phyloP scores from a whole-genome alignment of 2,888 invertebrate species.

The Cataglyphis altisquamis region DNA sequence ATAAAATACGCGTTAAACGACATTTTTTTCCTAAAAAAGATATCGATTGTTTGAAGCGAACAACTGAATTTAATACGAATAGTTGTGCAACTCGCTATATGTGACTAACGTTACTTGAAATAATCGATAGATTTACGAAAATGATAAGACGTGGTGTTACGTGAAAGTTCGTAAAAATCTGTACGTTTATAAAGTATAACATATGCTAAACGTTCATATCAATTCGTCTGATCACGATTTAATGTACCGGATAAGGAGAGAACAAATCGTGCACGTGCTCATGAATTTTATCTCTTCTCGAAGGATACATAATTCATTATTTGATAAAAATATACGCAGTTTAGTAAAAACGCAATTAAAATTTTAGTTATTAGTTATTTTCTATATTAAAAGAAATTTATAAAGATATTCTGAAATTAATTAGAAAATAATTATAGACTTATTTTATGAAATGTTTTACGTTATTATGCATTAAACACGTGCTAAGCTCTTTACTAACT shows the following conservation, averaged over 20 bases:
- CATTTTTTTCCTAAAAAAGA: not conserved
- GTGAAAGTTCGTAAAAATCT: not conserved
- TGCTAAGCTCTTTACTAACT: not conserved
- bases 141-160: not conserved
- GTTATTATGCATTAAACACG: not conserved
- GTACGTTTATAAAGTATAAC: slow-evolving; percentile 3
- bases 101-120: not conserved
- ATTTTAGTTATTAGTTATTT: not conserved
- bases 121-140: not conserved
- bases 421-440: not conserved
- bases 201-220: slow-evolving; percentile 16
- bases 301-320: slow-evolving; percentile 36
- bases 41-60: not conserved
- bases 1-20: not conserved
- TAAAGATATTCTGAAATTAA: not conserved
- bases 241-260: not conserved
- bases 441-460: not conserved
- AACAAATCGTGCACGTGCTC: not conserved
- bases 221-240: not conserved
- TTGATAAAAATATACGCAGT: not conserved
- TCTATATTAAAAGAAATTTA: not conserved
- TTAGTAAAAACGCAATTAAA: not conserved
- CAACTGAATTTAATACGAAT: not conserved
- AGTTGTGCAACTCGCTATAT: not conserved
- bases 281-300: slow-evolving; percentile 37